phyloP scores from a whole-genome alignment of 2,797 vertebrate genomes.

The Pangasius mekongensis region DNA sequence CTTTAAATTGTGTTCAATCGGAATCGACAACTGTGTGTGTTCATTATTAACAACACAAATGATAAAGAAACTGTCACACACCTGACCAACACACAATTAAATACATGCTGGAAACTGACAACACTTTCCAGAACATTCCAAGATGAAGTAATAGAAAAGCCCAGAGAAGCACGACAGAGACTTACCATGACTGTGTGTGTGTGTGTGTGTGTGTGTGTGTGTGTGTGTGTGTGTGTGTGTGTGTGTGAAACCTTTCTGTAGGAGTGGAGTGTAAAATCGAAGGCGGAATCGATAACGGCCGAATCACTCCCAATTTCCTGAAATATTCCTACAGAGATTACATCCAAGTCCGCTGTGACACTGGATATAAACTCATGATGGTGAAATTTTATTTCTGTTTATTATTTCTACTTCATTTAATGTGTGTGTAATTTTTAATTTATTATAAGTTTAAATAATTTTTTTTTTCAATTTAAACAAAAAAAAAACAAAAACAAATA shows the following conservation, averaged over 20 bases:
- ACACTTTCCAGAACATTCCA: neutral
- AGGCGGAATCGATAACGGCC: slow-evolving; percentile 62
- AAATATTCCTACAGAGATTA: slow-evolving; percentile 76
- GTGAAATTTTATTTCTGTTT: slow-evolving; percentile 54
- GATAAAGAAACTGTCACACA: neutral
- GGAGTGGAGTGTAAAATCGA: slow-evolving; percentile 72
- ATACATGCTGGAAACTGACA: neutral
- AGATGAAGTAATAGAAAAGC: neutral
- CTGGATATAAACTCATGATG: slow-evolving; percentile 78
- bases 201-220: slow-evolving; percentile 42
- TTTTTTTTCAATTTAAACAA: no score
- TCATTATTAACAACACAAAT: neutral
- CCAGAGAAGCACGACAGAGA: neutral
- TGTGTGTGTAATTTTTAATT: neutral
- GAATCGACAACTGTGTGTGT: neutral
- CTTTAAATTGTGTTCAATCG: neutral
- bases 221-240: slow-evolving; percentile 47
- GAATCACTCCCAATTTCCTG: slow-evolving; percentile 65
- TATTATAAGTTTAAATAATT: neutral
- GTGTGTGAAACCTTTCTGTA: slow-evolving; percentile 45
- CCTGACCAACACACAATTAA: neutral
- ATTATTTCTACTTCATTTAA: neutral
- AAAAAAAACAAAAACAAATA: no score
- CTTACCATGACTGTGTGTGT: neutral
- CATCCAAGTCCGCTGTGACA: slow-evolving; percentile 73